Base-by-base conservation (phyloP, 2,797 vertebrate genomes). In the Triplophysa yarkandensis region DNA sequence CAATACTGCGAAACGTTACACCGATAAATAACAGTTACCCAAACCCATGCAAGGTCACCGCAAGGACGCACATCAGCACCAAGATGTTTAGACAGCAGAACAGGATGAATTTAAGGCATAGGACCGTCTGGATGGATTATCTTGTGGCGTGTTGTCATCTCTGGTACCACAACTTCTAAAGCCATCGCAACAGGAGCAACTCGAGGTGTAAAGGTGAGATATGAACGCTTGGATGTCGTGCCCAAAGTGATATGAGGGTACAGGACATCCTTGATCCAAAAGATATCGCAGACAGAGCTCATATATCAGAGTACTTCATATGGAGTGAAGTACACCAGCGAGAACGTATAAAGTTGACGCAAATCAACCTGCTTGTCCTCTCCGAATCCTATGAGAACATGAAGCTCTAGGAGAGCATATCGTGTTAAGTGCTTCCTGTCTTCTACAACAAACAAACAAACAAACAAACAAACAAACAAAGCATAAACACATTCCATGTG, bases 91-190 rank as follows among this genome's bases (percentile, higher is more conserved):
- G 54, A 4, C 4, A 25, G 34, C 55, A 41, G n/a, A 11, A 54
- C 14, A 30, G 6, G 16, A 63, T 30, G 17, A 6, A 39, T n/a
- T n/a, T n/a, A 34, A 28, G 14, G 48, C 19, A 13, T 11, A 52
- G 58, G 36, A 11, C 13, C 36, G 6, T 44, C 11, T 32, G 9
- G 10, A 69, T 57, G 23, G 27, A 25, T 1, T 21, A n/a, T n/a
- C n/a, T n/a, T n/a, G n/a, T n/a, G n/a, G n/a, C n/a, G n/a, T n/a
- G n/a, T n/a, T n/a, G n/a, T n/a, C n/a, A n/a, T 92, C 84, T 88
- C 88, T 86, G 80, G 88, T 90, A 62, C 89, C 52, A 10, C n/a
- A 62, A 78, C 71, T 72, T 68, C 66, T 28, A 30, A 52, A 34
- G 43, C 21, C 10, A 27, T 60, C 43, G 25, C 30, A 30, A 67